A percentile compares a stretch with the other conserved stretches of the same genome.
These are phyloP conservation scores for Papilio gigon DNA, from an alignment of 2,888 invertebrate species.

Conservation along the genomic window DNA sequence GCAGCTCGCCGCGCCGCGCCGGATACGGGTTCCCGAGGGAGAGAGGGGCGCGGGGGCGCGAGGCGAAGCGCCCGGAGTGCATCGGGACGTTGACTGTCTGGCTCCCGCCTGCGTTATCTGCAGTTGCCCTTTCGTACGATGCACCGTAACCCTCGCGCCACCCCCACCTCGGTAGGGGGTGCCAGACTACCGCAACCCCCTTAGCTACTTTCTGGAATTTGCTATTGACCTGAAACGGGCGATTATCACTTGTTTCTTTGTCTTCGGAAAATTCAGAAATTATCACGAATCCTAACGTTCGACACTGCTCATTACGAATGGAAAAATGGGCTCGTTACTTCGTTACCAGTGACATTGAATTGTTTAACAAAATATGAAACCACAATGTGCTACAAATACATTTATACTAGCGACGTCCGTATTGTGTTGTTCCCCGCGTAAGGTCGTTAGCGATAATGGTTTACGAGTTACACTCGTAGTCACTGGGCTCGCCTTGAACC, in stretches of 20 bases:
- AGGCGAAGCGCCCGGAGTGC: conserved; percentile 63
- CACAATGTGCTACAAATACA: conserved; percentile 15
- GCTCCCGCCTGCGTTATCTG: conserved; percentile 78
- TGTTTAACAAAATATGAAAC: conserved; percentile 8
- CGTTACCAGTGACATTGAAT: conserved; percentile 16
- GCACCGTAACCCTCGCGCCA: conserved; percentile 76
- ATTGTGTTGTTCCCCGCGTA: conserved; percentile 24
- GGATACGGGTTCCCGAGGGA: conserved; percentile 75
- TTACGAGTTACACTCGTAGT: conserved; percentile 66
- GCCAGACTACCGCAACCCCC: conserved; percentile 72
- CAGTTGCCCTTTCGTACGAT: conserved; percentile 82
- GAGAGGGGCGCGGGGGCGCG: conserved; percentile 45
- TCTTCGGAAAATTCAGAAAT: conserved; percentile 15
- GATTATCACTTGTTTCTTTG: conserved; percentile 39
- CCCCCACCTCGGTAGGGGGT: conserved; percentile 60
- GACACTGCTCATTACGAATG: not conserved
- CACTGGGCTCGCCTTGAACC: conserved; percentile 68
- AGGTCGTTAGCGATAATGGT: conserved; percentile 57
- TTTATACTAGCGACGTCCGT: conserved; percentile 8
- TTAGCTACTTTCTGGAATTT: conserved; percentile 63
- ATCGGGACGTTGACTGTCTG: conserved; percentile 82
- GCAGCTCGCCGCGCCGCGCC: conserved; percentile 49
- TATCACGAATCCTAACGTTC: not conserved
- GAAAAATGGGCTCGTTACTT: not conserved
- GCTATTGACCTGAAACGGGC: conserved; percentile 74